Base-by-base conservation (phyloP, 2,888 invertebrate species). In the Drosophila picticornis region DNA sequence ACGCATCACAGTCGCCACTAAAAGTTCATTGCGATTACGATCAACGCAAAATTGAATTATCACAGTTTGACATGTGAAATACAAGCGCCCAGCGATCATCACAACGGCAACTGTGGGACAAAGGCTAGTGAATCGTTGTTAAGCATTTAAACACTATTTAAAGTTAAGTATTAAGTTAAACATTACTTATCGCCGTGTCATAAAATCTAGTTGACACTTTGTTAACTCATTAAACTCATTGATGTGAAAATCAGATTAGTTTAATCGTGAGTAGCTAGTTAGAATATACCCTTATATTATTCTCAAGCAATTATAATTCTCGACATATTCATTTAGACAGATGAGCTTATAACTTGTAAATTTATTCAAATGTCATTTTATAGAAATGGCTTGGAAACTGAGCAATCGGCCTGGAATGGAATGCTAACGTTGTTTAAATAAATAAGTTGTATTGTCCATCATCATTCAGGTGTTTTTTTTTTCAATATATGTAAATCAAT, bases 11-110 rank as follows among this genome's bases (percentile, higher is more conserved):
- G 63, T 63, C 34, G 38, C 57, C 64, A 79, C 73, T 72, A 82
- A 85, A 77, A 82, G 85, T 84, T 84, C 82, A 77, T 69, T 73
- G 65, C 70, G 77, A 80, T 77, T 71, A 83, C 84, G 81, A 81
- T 81, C 75, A 70, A 51, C 71, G 52, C 75, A 84, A 82, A 87
- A 87, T 87, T 87, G 78, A 87, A 90, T 90, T 90, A 87, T 90
- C 87, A 77, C 87, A 90, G 87, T 75, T 88, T 88, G 87, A 90
- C 84, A 87, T 90, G 83, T 86, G 83, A 85, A 63, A 83, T 75
- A 77, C 90, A 90, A 85, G 90, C 88, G 86, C 86, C 90, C 68
- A 69, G 68, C 64, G 55, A 72, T 69, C 74, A 65, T 70, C 71
- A 57, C 68, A 48, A 66, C 52, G 56, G 27, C 52, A 83, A 83